Percentiles rank a stretch among this genome's conserved stretches.
These are phyloP conservation scores for Sinocyclocheilus anshuiensis DNA, from an alignment of 2,113 vertebrate species.

Conservation along the genomic window DNA sequence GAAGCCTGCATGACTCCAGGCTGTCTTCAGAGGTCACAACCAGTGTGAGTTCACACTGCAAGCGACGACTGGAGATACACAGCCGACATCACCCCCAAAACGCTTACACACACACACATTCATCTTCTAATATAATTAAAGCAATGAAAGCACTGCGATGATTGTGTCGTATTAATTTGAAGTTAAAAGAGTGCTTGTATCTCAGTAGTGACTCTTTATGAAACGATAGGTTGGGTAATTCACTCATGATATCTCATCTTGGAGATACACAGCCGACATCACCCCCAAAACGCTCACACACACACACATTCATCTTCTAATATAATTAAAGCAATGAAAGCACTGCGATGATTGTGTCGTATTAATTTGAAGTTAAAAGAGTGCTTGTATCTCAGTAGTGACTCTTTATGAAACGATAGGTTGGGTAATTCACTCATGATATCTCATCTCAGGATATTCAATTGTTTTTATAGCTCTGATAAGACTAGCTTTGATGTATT, in stretches of 20 bases:
- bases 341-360: slow-evolving; percentile 5
- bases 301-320: slow-evolving; percentile 28
- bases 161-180: slow-evolving; percentile 19
- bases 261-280: no score
- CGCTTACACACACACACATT: slow-evolving; percentile 32
- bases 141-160: slow-evolving; percentile 27
- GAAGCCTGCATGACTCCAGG: slow-evolving; percentile 54
- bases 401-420: neutral
- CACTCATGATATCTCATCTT: slow-evolving; percentile 5
- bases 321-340: slow-evolving; percentile 39
- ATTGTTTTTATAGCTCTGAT: neutral
- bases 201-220: slow-evolving; percentile 12
- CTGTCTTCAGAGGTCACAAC: slow-evolving; percentile 57
- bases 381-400: neutral
- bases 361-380: slow-evolving; percentile 18
- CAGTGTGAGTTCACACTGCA: slow-evolving; percentile 46
- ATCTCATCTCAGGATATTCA: neutral
- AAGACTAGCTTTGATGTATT: neutral
- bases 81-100: slow-evolving; percentile 25
- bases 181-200: neutral
- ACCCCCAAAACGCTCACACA: slow-evolving; percentile 34
- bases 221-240: neutral
- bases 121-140: slow-evolving; percentile 32
- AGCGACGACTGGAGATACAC: slow-evolving; percentile 29
- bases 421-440: neutral